Evolutionary conservation across 2,113 vertebrate genomes (phyloP), one percentile per base, ranked within the genome.

Genomic region (Eulemur macaco): DNA sequence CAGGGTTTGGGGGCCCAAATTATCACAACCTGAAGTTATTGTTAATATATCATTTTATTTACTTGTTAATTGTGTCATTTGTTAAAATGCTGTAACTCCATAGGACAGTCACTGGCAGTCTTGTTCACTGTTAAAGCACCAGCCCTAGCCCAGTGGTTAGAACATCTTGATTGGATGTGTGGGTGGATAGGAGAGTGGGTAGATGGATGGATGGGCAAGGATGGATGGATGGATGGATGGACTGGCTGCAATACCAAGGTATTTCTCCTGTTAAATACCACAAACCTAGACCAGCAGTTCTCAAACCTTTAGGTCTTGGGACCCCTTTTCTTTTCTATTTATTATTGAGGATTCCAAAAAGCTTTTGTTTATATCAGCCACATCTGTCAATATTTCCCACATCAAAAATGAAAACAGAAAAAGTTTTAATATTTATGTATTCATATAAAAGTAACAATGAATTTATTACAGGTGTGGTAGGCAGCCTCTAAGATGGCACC

Each of bases 401-500:
- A 56, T 17, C 89, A 91, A 86, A 89, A 71, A 66, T 87, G 34
- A 97, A 85, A 96, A 82, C 10, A 91, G 39, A 85, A 90, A 88
- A 54, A 13, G 9, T 92, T 69, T 42, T 45, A 78, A 77, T 37
- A 54, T 69, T 13, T 76, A 45, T 71, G 7, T 63, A 47, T 84
- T 60, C 29, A 52, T 68, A 77, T 76, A 64, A 82, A 96, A 77
- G 64, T 56, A 69, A 77, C 77, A 50, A 29, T 27, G 47, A 89
- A 52, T 50, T 73, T 50, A 56, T 34, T 74, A 60, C 21, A 20
- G 7, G 39, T 20, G 9, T n/a, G 45, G 34, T 25, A 63, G 39
- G 47, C 37, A 77, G 86, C 52, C 64, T 85, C 39, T 80, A 50
- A 64, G 50, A 52, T 31, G 29, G 39, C 21, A 18, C 29, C 74